Percentiles rank a stretch among this genome's conserved stretches.
These are phyloP conservation scores for Thaumetopoea pityocampa DNA, from an alignment of 1,140 invertebrate species.

Conservation along the genomic window DNA sequence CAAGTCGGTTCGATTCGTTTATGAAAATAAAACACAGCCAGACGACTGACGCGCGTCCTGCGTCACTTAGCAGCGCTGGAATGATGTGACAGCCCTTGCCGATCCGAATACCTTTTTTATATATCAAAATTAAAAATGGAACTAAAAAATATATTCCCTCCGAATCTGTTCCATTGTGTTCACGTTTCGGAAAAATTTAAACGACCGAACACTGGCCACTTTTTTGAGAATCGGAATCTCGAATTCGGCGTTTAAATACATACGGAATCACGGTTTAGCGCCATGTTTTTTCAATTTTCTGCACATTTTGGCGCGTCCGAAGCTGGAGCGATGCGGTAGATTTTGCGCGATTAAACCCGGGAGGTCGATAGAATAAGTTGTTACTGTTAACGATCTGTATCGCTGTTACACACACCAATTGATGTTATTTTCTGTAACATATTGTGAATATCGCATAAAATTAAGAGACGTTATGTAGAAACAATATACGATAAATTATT, in stretches of 20 bases:
- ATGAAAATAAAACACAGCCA: constrained; percentile 68
- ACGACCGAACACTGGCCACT: constrained; percentile 57
- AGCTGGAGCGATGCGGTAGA: constrained; percentile 54
- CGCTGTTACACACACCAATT: constrained; percentile 25
- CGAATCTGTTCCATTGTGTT: constrained; percentile 72
- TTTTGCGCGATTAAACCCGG: constrained; percentile 61
- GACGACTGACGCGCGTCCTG: constrained; percentile 67
- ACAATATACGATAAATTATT: too few relatives aligned
- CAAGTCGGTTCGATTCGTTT: constrained; percentile 56
- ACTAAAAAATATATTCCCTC: constrained; percentile 45
- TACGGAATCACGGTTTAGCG: constrained; percentile 72
- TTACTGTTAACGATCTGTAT: constrained; percentile 60
- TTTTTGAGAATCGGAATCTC: constrained; percentile 61
- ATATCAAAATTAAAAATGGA: constrained; percentile 65
- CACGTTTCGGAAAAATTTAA: constrained; percentile 74
- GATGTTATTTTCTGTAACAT: constrained; percentile 13
- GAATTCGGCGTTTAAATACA: constrained; percentile 73
- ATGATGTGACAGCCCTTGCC: constrained; percentile 72
- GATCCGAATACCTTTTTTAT: constrained; percentile 68
- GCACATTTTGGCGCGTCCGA: constrained; percentile 53
- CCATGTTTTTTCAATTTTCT: constrained; percentile 73
- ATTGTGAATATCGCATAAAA: not conserved
- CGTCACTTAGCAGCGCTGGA: constrained; percentile 73
- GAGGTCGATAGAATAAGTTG: constrained; percentile 64
- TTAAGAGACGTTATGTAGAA: too few relatives aligned